Evolutionary conservation across 2,797 vertebrate genomes (phyloP), one percentile per base, ranked within the genome.

Genomic region (Orientallactaga sibirica): DNA sequence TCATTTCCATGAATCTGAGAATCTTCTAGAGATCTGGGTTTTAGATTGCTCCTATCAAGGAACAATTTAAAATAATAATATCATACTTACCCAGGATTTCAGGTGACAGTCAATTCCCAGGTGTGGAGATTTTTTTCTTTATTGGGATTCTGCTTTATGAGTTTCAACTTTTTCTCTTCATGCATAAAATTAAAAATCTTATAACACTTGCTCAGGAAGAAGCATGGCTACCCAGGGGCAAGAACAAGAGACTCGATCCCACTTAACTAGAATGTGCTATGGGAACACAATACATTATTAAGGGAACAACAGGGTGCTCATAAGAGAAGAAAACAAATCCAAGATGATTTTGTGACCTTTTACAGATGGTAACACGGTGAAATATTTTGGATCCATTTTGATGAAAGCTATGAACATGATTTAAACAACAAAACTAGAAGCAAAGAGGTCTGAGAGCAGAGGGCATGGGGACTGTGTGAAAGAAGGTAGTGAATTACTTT

Each of bases 281-380:
- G 58, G 83, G 62, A 86, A 91, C 67, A 68, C 29, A 20, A 58
- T 80, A 20, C 62, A 84, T 70, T 92, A n/a, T 92, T 27, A 76
- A 92, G 67, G 91, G 43, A 92, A 16, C 22, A 29, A 67, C 52
- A 84, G 71, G 14, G 83, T 67, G 18, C 43, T 78, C 88, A 84
- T 55, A 92, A 93, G 61, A 78, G 33, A 78, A 22, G 16, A 1
- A 27, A 86, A 62, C 55, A 80, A 76, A 92, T 85, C 68, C 7
- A 90, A 70, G 64, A 29, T 96, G 88, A 92, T 90, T 95, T 86
- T 73, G 67, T 48, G 84, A 52, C 27, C 12, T 83, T 95, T 92
- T 86, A 20, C 41, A 88, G n/a, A 48, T 80, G 71, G 77, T 68
- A 89, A 76, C 41, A 92, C 52, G 67, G 89, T 93, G 74, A 91